phyloP scores from a whole-genome alignment of 2,113 vertebrate genomes.

The Bostrychus sinensis region DNA sequence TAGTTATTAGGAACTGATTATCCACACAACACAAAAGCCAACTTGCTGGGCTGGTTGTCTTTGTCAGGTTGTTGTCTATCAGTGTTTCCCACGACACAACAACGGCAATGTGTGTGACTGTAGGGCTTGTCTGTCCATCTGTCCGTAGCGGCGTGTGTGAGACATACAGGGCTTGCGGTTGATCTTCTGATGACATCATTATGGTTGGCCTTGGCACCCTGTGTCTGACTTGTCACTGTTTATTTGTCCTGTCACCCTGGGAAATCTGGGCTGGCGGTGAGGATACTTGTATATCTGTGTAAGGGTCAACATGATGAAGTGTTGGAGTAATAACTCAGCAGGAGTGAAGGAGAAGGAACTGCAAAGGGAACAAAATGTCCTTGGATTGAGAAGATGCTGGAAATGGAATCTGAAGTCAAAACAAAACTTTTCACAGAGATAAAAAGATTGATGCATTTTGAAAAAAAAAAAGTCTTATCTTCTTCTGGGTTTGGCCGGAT shows the following conservation, averaged over 20 bases:
- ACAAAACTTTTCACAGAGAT: conserved; percentile 31
- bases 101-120: conserved; percentile 67
- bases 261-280: conserved; percentile 55
- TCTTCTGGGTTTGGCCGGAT: conserved; percentile 42
- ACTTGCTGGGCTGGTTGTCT: conserved; percentile 61
- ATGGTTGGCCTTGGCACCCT: conserved; percentile 52
- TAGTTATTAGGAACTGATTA: conserved; percentile 51
- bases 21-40: conserved; percentile 15
- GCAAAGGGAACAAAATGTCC: conserved; percentile 41
- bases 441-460: conserved; percentile 41
- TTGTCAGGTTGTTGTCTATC: conserved; percentile 14
- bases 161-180: conserved; percentile 28
- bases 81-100: conserved; percentile 65
- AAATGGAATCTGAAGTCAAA: conserved; percentile 28
- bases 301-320: conserved; percentile 59
- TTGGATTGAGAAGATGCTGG: conserved; percentile 7
- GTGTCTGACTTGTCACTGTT: conserved; percentile 45
- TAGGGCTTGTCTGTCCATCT: conserved; percentile 54
- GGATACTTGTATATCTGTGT: conserved; percentile 26
- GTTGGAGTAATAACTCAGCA: conserved; percentile 63
- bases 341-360: conserved; percentile 38
- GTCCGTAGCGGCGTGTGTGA: conserved; percentile 7
- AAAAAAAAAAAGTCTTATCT: conserved; percentile 49
- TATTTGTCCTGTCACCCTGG: conserved; percentile 72
- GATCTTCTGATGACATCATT: conserved; percentile 63